Evolutionary conservation across 2,888 invertebrate genomes (phyloP), one percentile per base, ranked within the genome.

Genomic region (Punctoribates punctum): DNA sequence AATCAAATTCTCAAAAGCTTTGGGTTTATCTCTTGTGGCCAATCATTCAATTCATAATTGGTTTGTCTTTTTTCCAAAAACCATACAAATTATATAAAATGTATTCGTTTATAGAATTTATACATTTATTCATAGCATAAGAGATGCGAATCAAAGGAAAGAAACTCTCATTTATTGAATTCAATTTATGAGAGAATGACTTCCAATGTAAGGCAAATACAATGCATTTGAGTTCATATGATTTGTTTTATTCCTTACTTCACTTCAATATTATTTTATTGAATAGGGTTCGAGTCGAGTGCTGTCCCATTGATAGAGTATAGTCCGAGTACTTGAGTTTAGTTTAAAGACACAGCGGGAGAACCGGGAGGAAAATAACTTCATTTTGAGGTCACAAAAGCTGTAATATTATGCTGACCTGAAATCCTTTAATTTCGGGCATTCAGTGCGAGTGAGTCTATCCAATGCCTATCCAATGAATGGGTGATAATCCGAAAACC

Each of bases 311-410:
- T 70, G 70, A 70, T 42, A 34, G 15, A 62, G 34, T 62, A 34
- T 1, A 25, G 57, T 57, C 57, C 11, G 20, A 57, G 57, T 17
- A 34, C 62, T 62, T 42, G 42, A 70, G 70, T 23, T 62, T 38
- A 70, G 42, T 42, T 38, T 20, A 29, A 29, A 70, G 70, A 38
- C 70, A 70, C 70, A 42, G 70, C 70, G n/a, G 15, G 70, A 0
- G 11, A 70, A 42, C 42, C 27, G 62, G 23, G 70, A 38, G 70
- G 20, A 42, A 70, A 70, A 70, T 70, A 70, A 70, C 70, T 70
- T 70, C 70, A 70, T 70, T 70, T 70, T 70, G 42, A 70, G 70
- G 20, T 42, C 70, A 70, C 70, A 70, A 70, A 70, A 38, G 23
- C 42, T 70, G 70, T 42, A 42, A 70, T 70, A 70, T 70, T 70